Percentiles rank a stretch among this genome's conserved stretches.
phyloP scores from a whole-genome alignment of 2,888 invertebrate species.

The Agrotis puta region DNA sequence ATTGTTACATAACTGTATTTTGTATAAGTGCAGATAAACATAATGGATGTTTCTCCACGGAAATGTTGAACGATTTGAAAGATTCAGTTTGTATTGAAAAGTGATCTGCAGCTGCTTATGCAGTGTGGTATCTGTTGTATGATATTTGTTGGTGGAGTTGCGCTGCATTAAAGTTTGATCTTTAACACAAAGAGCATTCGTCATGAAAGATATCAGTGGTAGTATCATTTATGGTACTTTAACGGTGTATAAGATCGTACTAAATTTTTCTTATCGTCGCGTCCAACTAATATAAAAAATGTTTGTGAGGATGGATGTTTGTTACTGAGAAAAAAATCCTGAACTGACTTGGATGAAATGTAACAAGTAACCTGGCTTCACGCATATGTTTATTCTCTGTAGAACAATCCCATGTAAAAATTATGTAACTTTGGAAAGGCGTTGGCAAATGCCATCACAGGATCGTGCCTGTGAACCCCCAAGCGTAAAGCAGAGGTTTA shows the following conservation, averaged over 20 bases:
- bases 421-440: no score
- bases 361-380: no score
- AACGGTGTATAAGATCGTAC: neutral
- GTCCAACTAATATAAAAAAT: no score
- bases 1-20: neutral
- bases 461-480: no score
- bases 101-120: slow-evolving; percentile 25
- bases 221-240: neutral
- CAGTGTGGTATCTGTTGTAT: slow-evolving; percentile 6
- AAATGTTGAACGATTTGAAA: slow-evolving; percentile 25
- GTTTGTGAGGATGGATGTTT: no score
- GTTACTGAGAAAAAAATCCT: no score
- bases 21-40: neutral
- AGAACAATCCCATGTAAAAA: no score
- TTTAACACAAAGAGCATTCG: neutral
- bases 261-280: neutral
- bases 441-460: no score
- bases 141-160: slow-evolving; percentile 29
- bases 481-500: no score
- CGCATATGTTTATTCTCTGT: no score
- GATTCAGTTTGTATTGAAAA: slow-evolving; percentile 33
- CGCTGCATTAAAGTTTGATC: neutral
- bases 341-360: no score
- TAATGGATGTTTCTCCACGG: neutral
- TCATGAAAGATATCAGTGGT: neutral